Base-by-base conservation (phyloP, 1,140 invertebrate genomes). In the Caenorhabditis brenneri region DNA sequence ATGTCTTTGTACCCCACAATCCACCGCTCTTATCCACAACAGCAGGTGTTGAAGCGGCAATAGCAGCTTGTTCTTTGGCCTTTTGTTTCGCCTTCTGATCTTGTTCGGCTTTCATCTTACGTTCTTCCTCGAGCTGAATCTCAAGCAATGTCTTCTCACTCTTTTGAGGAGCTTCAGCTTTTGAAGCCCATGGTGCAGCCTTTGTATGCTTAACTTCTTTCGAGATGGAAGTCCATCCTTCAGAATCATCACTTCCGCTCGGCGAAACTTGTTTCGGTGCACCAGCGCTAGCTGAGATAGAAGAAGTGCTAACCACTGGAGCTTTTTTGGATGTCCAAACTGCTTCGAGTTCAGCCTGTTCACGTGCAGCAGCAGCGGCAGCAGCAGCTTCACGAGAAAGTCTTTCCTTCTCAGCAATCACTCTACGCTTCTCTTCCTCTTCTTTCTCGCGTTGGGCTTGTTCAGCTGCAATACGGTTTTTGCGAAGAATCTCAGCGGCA, bases 201-300 rank as follows among this genome's bases (percentile, higher is more conserved):
- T 74, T 74, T 9, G 65, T 74, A n/a, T 74, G 65, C 36, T 74
- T 74, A 5, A 74, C 36, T 74, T 74, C 65, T 24, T 74, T 74
- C 0, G 36, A 9, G n/a, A 42, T 42, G 2, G 65, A 39, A 24
- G 36, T 74, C 65, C 65, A 74, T 27, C 29, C 65, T 24, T 74
- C 65, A 9, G 36, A 74, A 24, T 74, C 65, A 42, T 74, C 65
- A 42, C 65, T 74, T 24, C 65, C 65, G n/a, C 65, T 74, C 5
- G 65, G 65, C 10, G 65, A 74, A 10, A 74, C 36, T 74, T 74
- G 65, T 24, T 74, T 74, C 22, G 65, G 65, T 19, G n/a, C 36
- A n/a, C 36, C 65, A 42, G 36, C 10, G 15, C 6, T 16, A 42
- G 24, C n/a, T 12, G 65, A 31, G 24, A 6, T 27, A 7, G 65